phyloP scores from a whole-genome alignment of 2,113 vertebrate genomes.

The Emberiza fucata region DNA sequence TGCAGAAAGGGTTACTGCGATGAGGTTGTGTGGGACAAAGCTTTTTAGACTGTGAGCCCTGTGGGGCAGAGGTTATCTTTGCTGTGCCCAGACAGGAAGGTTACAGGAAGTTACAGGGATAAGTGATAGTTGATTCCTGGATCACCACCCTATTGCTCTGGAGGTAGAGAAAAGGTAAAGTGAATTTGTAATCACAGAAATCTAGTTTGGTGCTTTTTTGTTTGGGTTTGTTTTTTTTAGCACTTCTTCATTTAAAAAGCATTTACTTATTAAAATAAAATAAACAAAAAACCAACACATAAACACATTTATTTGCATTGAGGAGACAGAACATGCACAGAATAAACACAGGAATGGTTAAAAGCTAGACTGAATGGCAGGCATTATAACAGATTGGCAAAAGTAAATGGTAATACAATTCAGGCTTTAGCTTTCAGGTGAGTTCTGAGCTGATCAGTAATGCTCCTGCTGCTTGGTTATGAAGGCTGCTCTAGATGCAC shows the following conservation, averaged over 20 bases:
- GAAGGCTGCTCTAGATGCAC: not conserved
- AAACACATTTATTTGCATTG: not conserved
- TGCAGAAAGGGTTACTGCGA: not conserved
- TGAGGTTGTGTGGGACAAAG: not conserved
- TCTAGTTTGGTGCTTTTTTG: not conserved
- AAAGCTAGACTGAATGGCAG: not conserved
- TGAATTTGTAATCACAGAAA: not conserved
- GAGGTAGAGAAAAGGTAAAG: slow-evolving; percentile 17
- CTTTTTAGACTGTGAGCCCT: not conserved
- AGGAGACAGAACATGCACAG: rapidly evolving
- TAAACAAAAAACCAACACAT: not conserved
- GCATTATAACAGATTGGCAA: not conserved
- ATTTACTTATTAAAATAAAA: not conserved
- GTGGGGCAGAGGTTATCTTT: slow-evolving; percentile 53
- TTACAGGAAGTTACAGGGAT: slow-evolving; percentile 53
- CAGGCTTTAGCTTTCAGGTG: not conserved
- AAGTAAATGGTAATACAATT: not conserved
- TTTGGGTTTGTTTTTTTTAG: not conserved
- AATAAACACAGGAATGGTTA: not conserved
- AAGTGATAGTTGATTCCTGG: slow-evolving; percentile 27
- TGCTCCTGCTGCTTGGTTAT: not conserved
- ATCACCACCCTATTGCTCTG: not conserved
- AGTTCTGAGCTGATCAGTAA: not conserved
- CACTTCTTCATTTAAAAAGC: not conserved
- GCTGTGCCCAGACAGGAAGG: slow-evolving; percentile 50